These are phyloP conservation scores for Polypterus bichir DNA, from an alignment of 2,113 vertebrate species.

Conservation along the genomic window DNA sequence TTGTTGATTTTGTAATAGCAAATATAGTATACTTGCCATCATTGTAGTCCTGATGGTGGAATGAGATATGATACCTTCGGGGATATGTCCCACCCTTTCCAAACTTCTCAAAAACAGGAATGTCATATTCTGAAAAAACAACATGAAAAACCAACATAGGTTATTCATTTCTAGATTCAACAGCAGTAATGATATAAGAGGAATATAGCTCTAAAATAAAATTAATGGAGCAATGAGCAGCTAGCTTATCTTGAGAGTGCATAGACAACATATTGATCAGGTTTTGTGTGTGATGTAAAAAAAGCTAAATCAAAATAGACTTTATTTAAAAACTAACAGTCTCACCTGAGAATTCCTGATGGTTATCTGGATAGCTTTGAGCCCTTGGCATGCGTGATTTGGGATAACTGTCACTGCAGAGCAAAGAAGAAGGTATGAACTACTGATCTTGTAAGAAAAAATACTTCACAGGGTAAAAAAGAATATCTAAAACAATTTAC, in stretches of 20 bases:
- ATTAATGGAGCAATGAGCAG: too few species aligned
- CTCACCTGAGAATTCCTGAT: constrained; percentile 90
- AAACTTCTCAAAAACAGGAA: constrained; percentile 89
- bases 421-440: background rate
- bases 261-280: too few species aligned
- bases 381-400: constrained; percentile 94
- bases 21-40: constrained; percentile 58
- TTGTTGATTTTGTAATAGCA: too few species aligned
- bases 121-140: constrained; percentile 70
- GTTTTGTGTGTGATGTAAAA: too few species aligned
- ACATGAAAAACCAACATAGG: constrained; percentile 19
- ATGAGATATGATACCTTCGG: constrained; percentile 80
- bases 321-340: background rate
- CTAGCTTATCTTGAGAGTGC: too few species aligned
- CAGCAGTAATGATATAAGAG: too few species aligned
- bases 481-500: too few species aligned
- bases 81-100: constrained; percentile 96
- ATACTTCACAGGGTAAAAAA: too few species aligned
- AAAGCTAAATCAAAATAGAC: too few species aligned
- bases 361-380: constrained; percentile 97
- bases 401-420: constrained; percentile 73
- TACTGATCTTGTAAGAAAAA: background rate
- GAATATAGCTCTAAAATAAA: too few species aligned
- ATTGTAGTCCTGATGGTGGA: constrained; percentile 84
- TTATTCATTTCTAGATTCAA: constrained; percentile 12